Conservation (phyloP, 2,888 invertebrate species). For the Drosophila sordidula region DNA sequence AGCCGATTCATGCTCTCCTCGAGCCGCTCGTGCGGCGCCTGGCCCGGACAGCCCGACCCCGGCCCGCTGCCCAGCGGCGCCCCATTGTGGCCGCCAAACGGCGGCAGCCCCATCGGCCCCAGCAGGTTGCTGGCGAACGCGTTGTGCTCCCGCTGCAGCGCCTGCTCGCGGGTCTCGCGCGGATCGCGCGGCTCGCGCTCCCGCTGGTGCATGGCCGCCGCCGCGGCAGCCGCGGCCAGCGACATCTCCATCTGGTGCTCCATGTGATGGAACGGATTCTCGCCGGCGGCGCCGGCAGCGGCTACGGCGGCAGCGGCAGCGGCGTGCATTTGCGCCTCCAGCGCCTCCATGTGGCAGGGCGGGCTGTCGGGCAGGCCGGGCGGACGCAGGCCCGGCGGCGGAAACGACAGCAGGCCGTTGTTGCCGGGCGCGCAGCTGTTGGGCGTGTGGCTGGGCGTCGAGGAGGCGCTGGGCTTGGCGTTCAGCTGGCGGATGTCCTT, state of each 20-base stretch:
- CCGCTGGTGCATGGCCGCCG: conserved; percentile 83
- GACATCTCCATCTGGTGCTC: conserved; percentile 85
- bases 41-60: conserved; percentile 64
- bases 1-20: conserved; percentile 84
- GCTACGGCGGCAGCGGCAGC: conserved; percentile 82
- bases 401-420: conserved; percentile 73
- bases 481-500: conserved; percentile 85
- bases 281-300: conserved; percentile 76
- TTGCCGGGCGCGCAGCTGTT: conserved; percentile 51
- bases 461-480: conserved; percentile 80
- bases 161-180: conserved; percentile 71
- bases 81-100: conserved; percentile 67
- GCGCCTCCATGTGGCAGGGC: conserved; percentile 82
- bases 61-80: conserved; percentile 1
- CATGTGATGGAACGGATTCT: conserved; percentile 84
- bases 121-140: conserved; percentile 83
- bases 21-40: conserved; percentile 83
- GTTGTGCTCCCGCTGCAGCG: conserved; percentile 80
- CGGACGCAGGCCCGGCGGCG: conserved; percentile 76
- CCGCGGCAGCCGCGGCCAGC: conserved; percentile 84
- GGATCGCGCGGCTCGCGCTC: conserved; percentile 80
- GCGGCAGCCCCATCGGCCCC: conserved; percentile 83
- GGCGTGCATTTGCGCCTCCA: conserved; percentile 84
- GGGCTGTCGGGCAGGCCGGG: conserved; percentile 73
- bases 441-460: conserved; percentile 71